Evolutionary conservation across 2,113 vertebrate species (phyloP).

Genomic region (Columbina picui): DNA sequence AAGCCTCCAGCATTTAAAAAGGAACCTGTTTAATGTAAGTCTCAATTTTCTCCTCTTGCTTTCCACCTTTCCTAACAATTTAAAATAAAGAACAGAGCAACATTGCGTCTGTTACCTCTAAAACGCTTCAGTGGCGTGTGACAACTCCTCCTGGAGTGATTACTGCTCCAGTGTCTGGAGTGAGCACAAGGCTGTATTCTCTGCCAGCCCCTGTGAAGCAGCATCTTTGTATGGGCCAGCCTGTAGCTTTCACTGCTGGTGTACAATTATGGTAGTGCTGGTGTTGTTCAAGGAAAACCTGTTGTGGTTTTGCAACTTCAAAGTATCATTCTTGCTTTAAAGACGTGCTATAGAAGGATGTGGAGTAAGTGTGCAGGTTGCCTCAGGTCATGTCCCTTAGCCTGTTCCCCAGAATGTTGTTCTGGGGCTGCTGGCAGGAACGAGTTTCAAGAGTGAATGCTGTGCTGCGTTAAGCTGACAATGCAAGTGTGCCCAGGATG

Average conservation of each 20-base stretch:
- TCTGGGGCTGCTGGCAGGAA: background rate
- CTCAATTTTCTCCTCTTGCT: background rate
- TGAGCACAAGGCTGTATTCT: background rate
- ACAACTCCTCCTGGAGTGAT: background rate
- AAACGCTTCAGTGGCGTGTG: background rate
- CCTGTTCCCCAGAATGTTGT: too few species aligned
- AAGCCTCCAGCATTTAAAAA: background rate
- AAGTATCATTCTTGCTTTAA: background rate
- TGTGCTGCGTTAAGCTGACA: background rate
- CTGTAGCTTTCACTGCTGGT: background rate
- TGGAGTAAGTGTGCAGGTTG: background rate
- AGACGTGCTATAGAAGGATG: background rate
- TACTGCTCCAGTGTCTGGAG: background rate
- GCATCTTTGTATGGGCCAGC: background rate
- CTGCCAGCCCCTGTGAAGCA: background rate
- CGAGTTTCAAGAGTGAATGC: background rate
- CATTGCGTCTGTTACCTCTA: background rate
- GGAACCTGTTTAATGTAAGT: slow-evolving; percentile 4
- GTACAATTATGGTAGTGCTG: background rate
- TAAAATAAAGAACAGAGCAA: background rate
- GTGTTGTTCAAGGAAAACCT: background rate
- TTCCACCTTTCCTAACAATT: background rate
- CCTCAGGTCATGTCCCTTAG: background rate
- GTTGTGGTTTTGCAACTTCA: background rate
- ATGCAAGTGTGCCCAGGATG: background rate